Evolutionary conservation across 92 coral and sea anemone species (phyloP), one percentile per base, ranked within the genome.

Genomic region (Palythoa grandis): DNA sequence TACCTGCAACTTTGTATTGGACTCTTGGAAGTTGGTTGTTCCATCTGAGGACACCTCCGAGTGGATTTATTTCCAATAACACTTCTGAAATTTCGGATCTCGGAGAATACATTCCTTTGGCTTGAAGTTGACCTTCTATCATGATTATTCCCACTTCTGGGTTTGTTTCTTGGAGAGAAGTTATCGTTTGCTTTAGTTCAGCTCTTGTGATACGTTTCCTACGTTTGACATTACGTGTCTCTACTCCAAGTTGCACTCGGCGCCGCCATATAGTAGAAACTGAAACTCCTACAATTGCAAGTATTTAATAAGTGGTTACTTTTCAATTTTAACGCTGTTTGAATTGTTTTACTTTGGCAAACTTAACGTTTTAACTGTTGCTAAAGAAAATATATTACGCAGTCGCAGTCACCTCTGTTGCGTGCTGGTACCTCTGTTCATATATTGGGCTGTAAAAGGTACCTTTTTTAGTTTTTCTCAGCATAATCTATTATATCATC

Each of bases 1-100:
- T 69, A 76, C 82, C 82, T 76, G 82, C 67, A 25, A 76, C 82
- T 23, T 22, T 76, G 48, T 76, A 76, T 3, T 23, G 66, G 68
- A 76, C 67, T 35, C 82, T 76, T 24, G 82, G 82, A 22, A 76
- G 47, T 53, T 53, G 82, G 16, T 52, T 24, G 11, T 76, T 76
- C 82, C 82, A 76, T 56, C 82, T 54, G 9, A 48, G 22, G 7
- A 76, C 23, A 22, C 65, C 40, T 76, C 82, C 82, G 16, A 76
- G 67, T 48, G 82, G 82, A 15, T 76, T 56, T 3, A 76, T 76
- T 19, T 76, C 67, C 12, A 76, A 15, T 40, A 76, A 29, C 4
- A 76, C 48, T 35, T 54, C 82, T 8, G 82, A n/a, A 56, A 76
- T 76, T 19, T 53, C 82, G 0, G n/a, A 43, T 53, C 82, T 53